Evolutionary conservation across 2,797 vertebrate species (phyloP).

Genomic region (Pseudotriccus pelzelni): DNA sequence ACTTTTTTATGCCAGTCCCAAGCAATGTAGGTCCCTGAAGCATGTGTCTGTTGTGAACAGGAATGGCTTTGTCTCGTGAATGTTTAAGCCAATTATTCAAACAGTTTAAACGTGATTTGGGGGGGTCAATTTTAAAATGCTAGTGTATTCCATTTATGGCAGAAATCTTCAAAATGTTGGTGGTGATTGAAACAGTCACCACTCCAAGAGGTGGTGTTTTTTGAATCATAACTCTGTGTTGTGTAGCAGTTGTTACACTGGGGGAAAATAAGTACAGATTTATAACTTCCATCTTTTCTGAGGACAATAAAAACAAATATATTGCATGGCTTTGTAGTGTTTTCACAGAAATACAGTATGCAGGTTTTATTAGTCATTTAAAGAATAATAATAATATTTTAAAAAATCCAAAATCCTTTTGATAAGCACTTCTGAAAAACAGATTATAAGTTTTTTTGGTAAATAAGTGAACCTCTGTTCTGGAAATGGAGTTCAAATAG

Average conservation of each 20-base stretch:
- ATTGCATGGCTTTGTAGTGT: background rate
- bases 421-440: background rate
- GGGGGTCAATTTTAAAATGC: background rate
- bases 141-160: background rate
- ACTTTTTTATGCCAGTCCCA: background rate
- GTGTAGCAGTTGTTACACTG: background rate
- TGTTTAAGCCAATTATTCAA: background rate
- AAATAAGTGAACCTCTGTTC: background rate
- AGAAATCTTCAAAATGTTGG: background rate
- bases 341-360: background rate
- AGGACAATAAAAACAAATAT: background rate
- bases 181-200: background rate
- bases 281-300: background rate
- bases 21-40: background rate
- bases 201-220: background rate
- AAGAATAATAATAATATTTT: background rate
- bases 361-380: background rate
- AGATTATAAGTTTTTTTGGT: background rate
- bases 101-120: background rate
- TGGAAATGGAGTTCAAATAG: background rate
- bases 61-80: background rate
- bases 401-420: background rate
- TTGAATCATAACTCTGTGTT: background rate
- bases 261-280: background rate
- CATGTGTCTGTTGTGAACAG: background rate